A percentile compares a stretch with the other conserved stretches of the same genome.
These are phyloP conservation scores for Tiphia femorata DNA, from an alignment of 2,888 invertebrate species.

Conservation along the genomic window DNA sequence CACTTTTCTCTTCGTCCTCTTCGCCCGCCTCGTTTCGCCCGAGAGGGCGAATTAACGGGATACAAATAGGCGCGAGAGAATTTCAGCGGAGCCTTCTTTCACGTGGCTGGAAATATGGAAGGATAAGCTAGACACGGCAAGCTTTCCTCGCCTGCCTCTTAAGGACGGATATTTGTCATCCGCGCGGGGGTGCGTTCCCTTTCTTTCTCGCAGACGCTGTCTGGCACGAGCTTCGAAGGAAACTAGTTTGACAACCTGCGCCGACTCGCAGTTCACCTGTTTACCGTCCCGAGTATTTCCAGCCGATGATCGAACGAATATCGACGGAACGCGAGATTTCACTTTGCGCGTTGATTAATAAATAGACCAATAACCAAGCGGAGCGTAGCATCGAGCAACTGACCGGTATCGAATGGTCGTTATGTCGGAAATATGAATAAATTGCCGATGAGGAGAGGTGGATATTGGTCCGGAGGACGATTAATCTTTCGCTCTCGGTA, in stretches of 20 bases:
- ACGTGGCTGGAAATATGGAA: neutral
- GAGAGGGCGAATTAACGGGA: constrained; percentile 37
- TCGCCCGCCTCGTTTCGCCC: constrained; percentile 1
- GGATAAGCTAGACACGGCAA: neutral
- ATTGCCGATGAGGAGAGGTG: too few relatives aligned
- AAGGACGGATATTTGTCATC: constrained; percentile 2
- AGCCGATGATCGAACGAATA: too few relatives aligned
- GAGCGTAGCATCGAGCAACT: too few relatives aligned
- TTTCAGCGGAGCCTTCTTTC: constrained; percentile 3
- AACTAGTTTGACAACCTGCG: neutral
- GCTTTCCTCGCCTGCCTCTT: constrained; percentile 1
- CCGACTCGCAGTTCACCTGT: neutral
- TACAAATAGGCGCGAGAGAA: constrained; percentile 9
- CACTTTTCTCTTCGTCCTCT: neutral
- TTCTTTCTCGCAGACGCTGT: too few relatives aligned
- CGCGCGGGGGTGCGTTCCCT: neutral
- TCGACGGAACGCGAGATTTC: too few relatives aligned
- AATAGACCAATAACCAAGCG: too few relatives aligned
- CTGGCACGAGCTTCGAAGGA: neutral
- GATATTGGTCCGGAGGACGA: too few relatives aligned
- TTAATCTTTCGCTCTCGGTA: too few relatives aligned
- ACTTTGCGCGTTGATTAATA: too few relatives aligned
- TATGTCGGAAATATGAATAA: too few relatives aligned
- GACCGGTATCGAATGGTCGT: too few relatives aligned
- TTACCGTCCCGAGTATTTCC: too few relatives aligned